Base-by-base conservation (phyloP, 2,113 vertebrate species). In the Anhinga rufa region DNA sequence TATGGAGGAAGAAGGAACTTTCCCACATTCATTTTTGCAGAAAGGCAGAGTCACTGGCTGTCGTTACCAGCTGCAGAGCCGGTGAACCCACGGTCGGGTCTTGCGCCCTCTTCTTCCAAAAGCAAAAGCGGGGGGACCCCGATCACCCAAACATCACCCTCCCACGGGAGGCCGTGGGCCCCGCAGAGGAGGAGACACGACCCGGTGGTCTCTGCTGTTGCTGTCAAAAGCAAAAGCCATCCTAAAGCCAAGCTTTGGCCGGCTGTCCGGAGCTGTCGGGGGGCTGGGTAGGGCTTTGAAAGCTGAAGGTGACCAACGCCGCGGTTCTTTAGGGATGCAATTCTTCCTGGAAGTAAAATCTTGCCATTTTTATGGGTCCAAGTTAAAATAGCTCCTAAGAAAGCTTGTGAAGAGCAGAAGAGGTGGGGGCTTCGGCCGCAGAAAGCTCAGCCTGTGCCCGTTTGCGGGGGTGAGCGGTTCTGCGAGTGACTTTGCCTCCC, bases 1-100 rank as follows among this genome's bases (percentile, higher is more conserved):
- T 83, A 85, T 60, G 90, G 78, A 90, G 89, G 91, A 90, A 91
- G 79, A 90, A 95, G 60, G 84, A 96, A 95, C 87, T 91, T 97
- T 95, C 93, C 94, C 94, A 94, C 84, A 46, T 92, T 92, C 21
- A 34, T 97, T 92, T 89, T 44, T 88, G 84, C 48, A 61, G 93
- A 81, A 69, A 77, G 94, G 54, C 79, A 69, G 92, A 89, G 89
- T 83, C 38, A 5, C 62, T 55, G 78, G 40, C 87, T 91, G 62
- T 89, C 66, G 3, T 1, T 81, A 55, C 40, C 4, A 12, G 78
- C 61, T 1, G 1, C 77, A 44, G 57, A 21, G 32, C 8, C 0
- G 0, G 24, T 28, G 77, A 75, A 89, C 18, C 61, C 60, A 22
- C 2, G 6, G 17, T 60, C 0, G 0, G 49, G 49, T 81, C 74